phyloP scores from a whole-genome alignment of 1,140 invertebrate species.

The Cyphomyrmex costatus region DNA sequence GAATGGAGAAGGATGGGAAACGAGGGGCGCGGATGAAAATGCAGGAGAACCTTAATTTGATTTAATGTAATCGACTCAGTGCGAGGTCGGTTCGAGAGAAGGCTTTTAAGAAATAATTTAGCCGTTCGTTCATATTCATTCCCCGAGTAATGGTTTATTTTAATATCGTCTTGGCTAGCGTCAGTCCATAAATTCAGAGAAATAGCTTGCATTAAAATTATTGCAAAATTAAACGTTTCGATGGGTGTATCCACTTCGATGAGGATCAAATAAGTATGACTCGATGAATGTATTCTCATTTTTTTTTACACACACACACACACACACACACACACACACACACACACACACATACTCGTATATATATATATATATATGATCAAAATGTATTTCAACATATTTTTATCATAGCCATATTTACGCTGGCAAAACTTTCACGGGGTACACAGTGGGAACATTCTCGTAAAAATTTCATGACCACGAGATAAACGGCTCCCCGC shows the following conservation, averaged over 20 bases:
- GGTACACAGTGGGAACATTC: constrained; percentile 30
- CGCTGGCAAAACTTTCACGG: constrained; percentile 17
- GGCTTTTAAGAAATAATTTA: constrained; percentile 63
- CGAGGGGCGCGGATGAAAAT: constrained; percentile 39
- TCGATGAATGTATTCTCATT: not conserved
- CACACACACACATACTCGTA: too few species aligned
- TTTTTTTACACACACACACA: not conserved
- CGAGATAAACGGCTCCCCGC: constrained; percentile 42
- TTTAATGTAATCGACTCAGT: constrained; percentile 63
- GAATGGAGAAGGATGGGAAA: not conserved
- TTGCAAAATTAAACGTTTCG: constrained; percentile 33
- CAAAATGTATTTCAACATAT: not conserved
- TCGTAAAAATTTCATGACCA: constrained; percentile 56
- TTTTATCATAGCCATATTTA: constrained; percentile 38
- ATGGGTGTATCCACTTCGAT: constrained; percentile 6
- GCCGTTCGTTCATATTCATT: constrained; percentile 58
- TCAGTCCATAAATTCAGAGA: constrained; percentile 28
- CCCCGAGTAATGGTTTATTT: constrained; percentile 56
- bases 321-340: too few species aligned
- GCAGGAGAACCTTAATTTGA: constrained; percentile 60
- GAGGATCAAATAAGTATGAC: not conserved
- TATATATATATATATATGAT: not conserved
- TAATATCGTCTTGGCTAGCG: constrained; percentile 45
- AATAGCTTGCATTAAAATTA: constrained; percentile 40
- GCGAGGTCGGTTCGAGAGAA: constrained; percentile 51